phyloP scores from a whole-genome alignment of 2,113 vertebrate genomes.

The Pseudorasbora parva region DNA sequence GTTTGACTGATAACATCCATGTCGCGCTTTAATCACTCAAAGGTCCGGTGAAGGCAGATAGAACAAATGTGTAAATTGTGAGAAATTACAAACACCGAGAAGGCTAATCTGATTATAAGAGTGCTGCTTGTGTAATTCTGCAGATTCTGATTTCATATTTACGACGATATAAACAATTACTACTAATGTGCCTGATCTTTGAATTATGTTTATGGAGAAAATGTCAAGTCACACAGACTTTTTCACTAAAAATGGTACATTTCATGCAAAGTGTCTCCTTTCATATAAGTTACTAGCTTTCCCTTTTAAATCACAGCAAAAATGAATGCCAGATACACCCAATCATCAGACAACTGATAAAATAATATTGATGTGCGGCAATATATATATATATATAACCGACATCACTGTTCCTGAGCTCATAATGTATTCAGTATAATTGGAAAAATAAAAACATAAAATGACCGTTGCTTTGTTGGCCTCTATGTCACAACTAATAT shows the following conservation, averaged over 20 bases:
- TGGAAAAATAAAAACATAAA: too few species aligned
- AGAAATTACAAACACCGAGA: conserved; percentile 1
- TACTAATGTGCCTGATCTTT: neutral
- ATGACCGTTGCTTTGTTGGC: neutral
- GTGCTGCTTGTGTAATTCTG: neutral
- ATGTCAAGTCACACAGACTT: neutral
- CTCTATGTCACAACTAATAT: neutral
- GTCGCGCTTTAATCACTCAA: conserved; percentile 35
- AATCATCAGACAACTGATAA: neutral
- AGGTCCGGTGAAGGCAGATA: conserved; percentile 6
- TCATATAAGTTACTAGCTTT: neutral
- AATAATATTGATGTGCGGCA: neutral
- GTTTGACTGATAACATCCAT: conserved; percentile 54
- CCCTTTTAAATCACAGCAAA: neutral
- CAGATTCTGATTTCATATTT: neutral
- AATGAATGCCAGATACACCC: neutral
- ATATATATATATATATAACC: too few species aligned
- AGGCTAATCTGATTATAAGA: neutral
- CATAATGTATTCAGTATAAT: too few species aligned
- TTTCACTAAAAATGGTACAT: neutral
- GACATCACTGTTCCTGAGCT: too few species aligned
- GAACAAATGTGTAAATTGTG: conserved; percentile 20
- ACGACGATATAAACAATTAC: neutral
- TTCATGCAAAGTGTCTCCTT: neutral
- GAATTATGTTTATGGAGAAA: neutral